Conservation (phyloP, 2,113 vertebrate genomes). For the Odobenus rosmarus region DNA sequence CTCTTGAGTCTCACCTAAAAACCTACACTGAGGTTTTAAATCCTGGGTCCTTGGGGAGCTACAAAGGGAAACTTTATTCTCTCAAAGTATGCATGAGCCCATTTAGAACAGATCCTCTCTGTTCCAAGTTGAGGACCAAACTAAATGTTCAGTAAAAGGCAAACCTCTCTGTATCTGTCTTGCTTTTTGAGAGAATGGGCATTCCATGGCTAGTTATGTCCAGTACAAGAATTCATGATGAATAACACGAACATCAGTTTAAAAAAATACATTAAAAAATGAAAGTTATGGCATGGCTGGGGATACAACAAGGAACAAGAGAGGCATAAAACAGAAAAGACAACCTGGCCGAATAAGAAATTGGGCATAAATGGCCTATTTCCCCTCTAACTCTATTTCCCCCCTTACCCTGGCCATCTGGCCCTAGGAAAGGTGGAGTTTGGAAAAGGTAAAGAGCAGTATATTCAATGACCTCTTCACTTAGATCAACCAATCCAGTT, state of each 20-base stretch:
- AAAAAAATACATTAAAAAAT: neutral
- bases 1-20: neutral
- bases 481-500: neutral
- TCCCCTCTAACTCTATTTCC: neutral
- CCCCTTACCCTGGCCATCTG: neutral
- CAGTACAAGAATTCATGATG: neutral
- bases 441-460: neutral
- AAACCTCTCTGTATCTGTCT: neutral
- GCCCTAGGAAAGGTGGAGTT: neutral
- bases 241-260: neutral
- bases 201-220: neutral
- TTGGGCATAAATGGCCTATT: neutral
- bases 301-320: neutral
- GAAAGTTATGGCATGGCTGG: neutral
- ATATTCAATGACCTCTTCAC: neutral
- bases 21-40: neutral
- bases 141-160: neutral
- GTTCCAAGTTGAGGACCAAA: neutral
- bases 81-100: neutral
- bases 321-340: neutral
- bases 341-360: neutral
- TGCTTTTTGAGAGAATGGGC: neutral
- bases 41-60: neutral
- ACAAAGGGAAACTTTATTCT: neutral
- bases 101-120: neutral